A percentile compares a stretch with the other conserved stretches of the same genome.
These are phyloP conservation scores for Drosophila paramelanica DNA, from an alignment of 2,888 invertebrate species.

Conservation along the genomic window DNA sequence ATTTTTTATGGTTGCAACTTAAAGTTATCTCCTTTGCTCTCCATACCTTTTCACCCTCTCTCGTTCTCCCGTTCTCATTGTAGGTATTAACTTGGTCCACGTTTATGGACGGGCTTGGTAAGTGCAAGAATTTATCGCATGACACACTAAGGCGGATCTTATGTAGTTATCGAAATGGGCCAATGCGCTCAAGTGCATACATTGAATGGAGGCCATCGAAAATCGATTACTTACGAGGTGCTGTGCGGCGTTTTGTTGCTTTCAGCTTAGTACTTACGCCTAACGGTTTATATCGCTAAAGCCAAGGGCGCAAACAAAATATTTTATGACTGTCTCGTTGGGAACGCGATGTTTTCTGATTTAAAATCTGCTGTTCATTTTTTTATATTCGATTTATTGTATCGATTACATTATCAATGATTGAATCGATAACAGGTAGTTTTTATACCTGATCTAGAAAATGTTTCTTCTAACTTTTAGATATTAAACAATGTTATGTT, in stretches of 20 bases:
- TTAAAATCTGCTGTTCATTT: constrained; percentile 5
- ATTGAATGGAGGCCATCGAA: constrained; percentile 32
- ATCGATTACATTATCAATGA: constrained; percentile 4
- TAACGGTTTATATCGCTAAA: constrained; percentile 30
- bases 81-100: constrained; percentile 37
- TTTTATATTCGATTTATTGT: background rate
- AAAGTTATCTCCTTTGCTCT: constrained; percentile 37
- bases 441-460: too few species aligned
- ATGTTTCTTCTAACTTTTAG: too few species aligned
- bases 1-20: constrained; percentile 66
- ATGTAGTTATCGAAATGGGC: constrained; percentile 59
- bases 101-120: constrained; percentile 32
- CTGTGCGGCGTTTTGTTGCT: constrained; percentile 1
- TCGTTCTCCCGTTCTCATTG: constrained; percentile 5
- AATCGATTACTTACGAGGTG: constrained; percentile 55
- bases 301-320: constrained; percentile 17
- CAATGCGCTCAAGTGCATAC: constrained; percentile 50
- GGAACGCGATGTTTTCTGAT: constrained; percentile 21
- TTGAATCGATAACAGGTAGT: too few species aligned
- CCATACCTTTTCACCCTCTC: background rate
- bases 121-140: constrained; percentile 71
- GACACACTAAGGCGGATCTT: constrained; percentile 62
- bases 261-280: constrained; percentile 35
- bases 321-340: constrained; percentile 15
- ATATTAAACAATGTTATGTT: too few species aligned